phyloP scores from a whole-genome alignment of 2,113 vertebrate species.

The Raphicerus campestris region DNA sequence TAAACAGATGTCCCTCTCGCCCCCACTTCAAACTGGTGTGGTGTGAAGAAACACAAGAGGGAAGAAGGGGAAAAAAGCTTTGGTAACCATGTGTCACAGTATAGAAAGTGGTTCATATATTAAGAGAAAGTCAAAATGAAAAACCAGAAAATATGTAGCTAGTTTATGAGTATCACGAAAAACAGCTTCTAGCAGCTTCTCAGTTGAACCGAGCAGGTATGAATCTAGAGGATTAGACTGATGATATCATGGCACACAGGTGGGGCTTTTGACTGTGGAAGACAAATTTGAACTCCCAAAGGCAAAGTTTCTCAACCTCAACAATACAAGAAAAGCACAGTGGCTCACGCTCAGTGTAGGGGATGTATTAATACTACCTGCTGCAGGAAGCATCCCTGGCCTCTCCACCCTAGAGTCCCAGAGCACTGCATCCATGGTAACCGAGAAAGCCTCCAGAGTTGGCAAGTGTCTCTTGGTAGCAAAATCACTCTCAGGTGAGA shows the following conservation, averaged over 20 bases:
- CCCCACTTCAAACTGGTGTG: constrained; percentile 60
- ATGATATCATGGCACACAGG: not conserved
- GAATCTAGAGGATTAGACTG: not conserved
- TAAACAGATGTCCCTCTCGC: constrained; percentile 73
- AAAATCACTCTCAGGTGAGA: not conserved
- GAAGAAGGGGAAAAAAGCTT: not conserved
- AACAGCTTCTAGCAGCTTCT: not conserved
- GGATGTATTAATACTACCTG: accelerated
- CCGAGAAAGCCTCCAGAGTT: not conserved
- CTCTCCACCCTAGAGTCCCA: not conserved
- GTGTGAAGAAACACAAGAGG: constrained; percentile 57
- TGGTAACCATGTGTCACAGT: constrained; percentile 57
- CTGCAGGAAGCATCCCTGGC: not conserved
- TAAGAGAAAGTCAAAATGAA: constrained; percentile 38
- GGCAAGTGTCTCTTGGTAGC: not conserved
- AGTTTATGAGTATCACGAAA: not conserved
- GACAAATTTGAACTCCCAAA: not conserved
- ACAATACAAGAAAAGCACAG: not conserved
- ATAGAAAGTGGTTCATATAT: constrained; percentile 35
- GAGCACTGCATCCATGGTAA: too few species aligned
- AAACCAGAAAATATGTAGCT: constrained; percentile 1
- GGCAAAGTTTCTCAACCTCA: not conserved
- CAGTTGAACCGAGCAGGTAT: not conserved
- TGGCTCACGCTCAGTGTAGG: not conserved
- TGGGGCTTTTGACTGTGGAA: not conserved